Base-by-base conservation (phyloP, 92 coral and sea anemone genomes). In the Actinostola sp. region DNA sequence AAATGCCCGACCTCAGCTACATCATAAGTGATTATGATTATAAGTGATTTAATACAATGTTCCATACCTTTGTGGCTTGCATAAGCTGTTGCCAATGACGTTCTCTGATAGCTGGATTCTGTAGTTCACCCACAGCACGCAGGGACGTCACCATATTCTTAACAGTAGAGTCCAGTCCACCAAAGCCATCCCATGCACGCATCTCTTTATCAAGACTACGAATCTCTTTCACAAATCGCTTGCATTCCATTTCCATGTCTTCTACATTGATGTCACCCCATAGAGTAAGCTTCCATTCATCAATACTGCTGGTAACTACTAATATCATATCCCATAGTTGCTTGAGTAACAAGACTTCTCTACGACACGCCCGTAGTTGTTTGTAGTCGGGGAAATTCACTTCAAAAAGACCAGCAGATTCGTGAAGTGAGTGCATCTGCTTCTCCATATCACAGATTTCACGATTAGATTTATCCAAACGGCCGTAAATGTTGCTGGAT, bases 71-170 rank as follows among this genome's bases (percentile, higher is more conserved):
- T n/a, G 99, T 95, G 14, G 99, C 99, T 88, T 95, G 99, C 99
- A 95, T 95, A 19, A 95, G 90, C 77, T 95, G 99, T 69, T 95
- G 97, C 99, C 99, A 95, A 78, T 95, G 99, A 53, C 99, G 95
- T 45, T 95, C 99, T 52, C 99, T 81, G 57, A 95, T 95, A 32
- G 98, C 98, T 34, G 97, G 95, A 76, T 95, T 95, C 89, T 95
- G 99, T 58, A 95, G 65, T 76, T 95, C 97, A 67, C 97, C 97
- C 57, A 95, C 99, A 44, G 99, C 99, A 58, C 99, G 92, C 63
- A 95, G 70, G 27, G 99, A 95, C 15, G 99, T 91, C 73, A 95
- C 99, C 99, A 95, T 95, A 80, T 95, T 95, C 89, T 95, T 95
- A 33, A 95, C 99, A 10, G 99, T 95, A 17, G 99, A 95, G 78